These are phyloP conservation scores for Leptopilina myrica DNA, from an alignment of 2,888 invertebrate species.

Conservation along the genomic window DNA sequence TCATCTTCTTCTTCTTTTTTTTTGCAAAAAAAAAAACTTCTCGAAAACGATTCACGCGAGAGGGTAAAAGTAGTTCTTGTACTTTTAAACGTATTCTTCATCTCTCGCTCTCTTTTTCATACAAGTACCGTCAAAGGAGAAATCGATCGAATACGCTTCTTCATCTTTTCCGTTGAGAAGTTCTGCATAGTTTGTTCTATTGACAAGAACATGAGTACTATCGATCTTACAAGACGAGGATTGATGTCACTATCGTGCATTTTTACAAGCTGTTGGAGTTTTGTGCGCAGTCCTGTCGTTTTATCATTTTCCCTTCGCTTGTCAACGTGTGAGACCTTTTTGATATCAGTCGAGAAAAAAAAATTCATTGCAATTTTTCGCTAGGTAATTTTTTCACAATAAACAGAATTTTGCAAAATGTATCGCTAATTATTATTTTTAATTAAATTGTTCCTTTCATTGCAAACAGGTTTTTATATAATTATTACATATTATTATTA, in stretches of 20 bases:
- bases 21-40: not conserved
- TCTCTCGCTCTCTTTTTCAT: not conserved
- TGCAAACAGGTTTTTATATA: no score
- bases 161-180: not conserved
- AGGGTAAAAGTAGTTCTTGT: slow-evolving; percentile 24
- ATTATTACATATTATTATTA: no score
- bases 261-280: slow-evolving; percentile 8
- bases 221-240: slow-evolving; percentile 44
- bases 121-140: slow-evolving; percentile 19
- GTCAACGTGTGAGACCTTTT: not conserved
- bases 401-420: no score
- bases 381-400: no score
- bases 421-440: no score
- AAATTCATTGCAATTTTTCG: not conserved
- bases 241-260: slow-evolving; percentile 22
- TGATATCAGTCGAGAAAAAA: not conserved
- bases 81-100: not conserved
- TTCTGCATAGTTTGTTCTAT: slow-evolving; percentile 27
- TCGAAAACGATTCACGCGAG: slow-evolving; percentile 18
- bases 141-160: slow-evolving; percentile 14
- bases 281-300: slow-evolving; percentile 3
- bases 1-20: not conserved
- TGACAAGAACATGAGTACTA: slow-evolving; percentile 42
- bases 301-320: not conserved
- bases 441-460: no score